A percentile compares a stretch with the other conserved stretches of the same genome.
Conservation (phyloP, 2,888 invertebrate genomes). For the Caenorhabditis sp. region DNA sequence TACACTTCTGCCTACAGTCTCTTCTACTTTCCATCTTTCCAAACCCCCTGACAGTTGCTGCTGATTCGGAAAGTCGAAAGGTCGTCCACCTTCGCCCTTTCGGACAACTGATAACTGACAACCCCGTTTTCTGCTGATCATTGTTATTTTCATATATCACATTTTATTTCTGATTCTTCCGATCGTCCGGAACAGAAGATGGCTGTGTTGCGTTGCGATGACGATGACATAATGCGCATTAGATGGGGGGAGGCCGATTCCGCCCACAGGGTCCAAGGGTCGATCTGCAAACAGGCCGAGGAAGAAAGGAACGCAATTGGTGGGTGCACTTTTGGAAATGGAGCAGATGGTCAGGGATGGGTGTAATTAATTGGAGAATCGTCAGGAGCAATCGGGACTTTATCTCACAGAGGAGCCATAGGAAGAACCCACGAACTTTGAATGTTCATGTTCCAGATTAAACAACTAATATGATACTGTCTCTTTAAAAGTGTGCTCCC, state of each 20-base stretch:
- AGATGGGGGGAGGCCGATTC: slow-evolving; percentile 14
- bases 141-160: slow-evolving; percentile 4
- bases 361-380: no score
- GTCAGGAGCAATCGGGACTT: no score
- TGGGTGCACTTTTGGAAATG: slow-evolving; percentile 13
- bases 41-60: background rate
- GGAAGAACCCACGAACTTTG: no score
- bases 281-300: slow-evolving; percentile 18
- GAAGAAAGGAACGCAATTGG: background rate
- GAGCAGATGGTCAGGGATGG: slow-evolving; percentile 9
- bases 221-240: slow-evolving; percentile 38
- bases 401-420: no score
- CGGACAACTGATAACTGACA: background rate
- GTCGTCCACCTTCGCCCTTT: slow-evolving; percentile 9
- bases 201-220: background rate
- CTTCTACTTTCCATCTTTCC: background rate
- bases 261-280: slow-evolving; percentile 53
- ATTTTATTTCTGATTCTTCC: background rate
- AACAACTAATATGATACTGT: no score
- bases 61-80: slow-evolving; percentile 22
- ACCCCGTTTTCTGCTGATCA: slow-evolving; percentile 8
- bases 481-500: no score
- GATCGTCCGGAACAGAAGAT: slow-evolving; percentile 1
- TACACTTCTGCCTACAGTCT: background rate
- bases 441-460: no score